Conservation (phyloP, 2,113 vertebrate species). For the Pogona vitticeps region DNA sequence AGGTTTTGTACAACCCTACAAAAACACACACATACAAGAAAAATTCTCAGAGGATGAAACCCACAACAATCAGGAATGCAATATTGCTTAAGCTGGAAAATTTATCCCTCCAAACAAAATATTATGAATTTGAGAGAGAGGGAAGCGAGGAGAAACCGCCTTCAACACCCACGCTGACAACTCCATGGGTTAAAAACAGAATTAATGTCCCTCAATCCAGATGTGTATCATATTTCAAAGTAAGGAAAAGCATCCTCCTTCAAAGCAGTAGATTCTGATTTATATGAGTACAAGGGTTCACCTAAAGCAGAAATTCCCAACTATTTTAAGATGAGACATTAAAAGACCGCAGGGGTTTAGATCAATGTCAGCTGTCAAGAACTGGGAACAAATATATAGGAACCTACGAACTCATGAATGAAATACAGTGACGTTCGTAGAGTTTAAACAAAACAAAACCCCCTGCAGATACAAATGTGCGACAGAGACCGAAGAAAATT, state of each 20-base stretch:
- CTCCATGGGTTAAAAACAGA: background rate
- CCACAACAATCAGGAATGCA: background rate
- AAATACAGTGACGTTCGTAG: no score
- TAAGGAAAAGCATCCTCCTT: background rate
- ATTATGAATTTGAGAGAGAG: background rate
- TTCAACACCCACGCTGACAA: background rate
- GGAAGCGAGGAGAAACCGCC: background rate
- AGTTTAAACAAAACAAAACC: no score
- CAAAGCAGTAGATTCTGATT: background rate
- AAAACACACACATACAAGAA: no score
- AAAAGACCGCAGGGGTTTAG: background rate
- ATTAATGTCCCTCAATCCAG: background rate
- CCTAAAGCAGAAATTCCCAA: background rate
- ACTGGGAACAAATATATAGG: background rate
- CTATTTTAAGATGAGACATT: background rate
- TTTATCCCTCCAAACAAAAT: background rate
- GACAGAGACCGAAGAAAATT: conserved; percentile 4
- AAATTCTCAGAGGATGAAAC: background rate
- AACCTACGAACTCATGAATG: background rate
- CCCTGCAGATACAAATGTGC: no score
- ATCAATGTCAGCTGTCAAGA: background rate
- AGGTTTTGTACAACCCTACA: no score
- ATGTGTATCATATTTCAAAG: background rate
- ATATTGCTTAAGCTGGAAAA: background rate
- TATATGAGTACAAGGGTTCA: no score